Evolutionary conservation across 2,888 invertebrate genomes (phyloP).

Genomic region (Muscina levida): DNA sequence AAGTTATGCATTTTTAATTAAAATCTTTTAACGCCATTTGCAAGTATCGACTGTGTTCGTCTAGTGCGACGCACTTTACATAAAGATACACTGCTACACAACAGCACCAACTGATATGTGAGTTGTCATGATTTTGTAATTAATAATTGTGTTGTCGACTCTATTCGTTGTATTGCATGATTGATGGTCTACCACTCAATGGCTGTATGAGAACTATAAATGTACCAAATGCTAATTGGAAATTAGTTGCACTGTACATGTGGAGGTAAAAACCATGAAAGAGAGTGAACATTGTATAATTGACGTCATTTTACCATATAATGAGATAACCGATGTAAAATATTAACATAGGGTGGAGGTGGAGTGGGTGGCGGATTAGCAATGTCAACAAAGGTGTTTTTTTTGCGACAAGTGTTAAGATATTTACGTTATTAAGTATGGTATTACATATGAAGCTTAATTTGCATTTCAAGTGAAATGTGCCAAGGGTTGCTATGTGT

Average conservation of each 20-base stretch:
- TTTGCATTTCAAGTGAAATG: too few species aligned
- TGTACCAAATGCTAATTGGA: neutral
- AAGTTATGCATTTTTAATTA: slow-evolving; percentile 49
- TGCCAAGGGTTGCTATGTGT: too few species aligned
- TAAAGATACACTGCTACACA: neutral
- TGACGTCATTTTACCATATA: slow-evolving; percentile 56
- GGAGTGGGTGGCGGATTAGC: too few species aligned
- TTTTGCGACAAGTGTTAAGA: neutral
- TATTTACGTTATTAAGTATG: too few species aligned
- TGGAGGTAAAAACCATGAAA: neutral
- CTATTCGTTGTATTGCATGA: neutral
- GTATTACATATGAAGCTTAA: too few species aligned
- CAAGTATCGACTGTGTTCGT: neutral
- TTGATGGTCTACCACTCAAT: neutral
- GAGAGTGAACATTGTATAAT: slow-evolving; percentile 21
- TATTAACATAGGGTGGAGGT: neutral
- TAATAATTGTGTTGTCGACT: neutral
- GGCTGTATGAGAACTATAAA: neutral
- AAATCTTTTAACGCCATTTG: slow-evolving; percentile 8
- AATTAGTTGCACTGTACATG: neutral
- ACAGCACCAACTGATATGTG: neutral
- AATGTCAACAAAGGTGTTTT: neutral
- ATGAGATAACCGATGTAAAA: slow-evolving; percentile 3
- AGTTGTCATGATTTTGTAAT: slow-evolving; percentile 26
- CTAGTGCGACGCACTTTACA: neutral